Conservation (phyloP, 2,888 invertebrate species). For the Heliconius cydno region DNA sequence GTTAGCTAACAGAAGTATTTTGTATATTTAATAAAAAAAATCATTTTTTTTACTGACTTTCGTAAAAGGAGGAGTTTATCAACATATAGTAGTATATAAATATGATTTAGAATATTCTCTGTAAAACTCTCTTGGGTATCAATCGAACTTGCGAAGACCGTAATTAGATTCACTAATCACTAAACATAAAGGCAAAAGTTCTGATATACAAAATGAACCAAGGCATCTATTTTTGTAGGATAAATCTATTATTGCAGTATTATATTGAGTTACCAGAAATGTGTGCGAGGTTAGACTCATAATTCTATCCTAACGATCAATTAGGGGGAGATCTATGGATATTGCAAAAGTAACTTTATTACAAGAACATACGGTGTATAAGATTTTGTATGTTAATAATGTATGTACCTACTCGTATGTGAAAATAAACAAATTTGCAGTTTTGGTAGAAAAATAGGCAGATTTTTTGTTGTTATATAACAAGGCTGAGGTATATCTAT, state of each 20-base stretch:
- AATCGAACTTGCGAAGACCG: not conserved
- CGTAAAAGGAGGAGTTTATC: too few species aligned
- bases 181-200: not conserved
- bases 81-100: too few species aligned
- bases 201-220: not conserved
- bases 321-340: not conserved
- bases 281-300: slow-evolving; percentile 20
- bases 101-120: not conserved
- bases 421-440: slow-evolving; percentile 24
- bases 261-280: slow-evolving; percentile 15
- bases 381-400: not conserved
- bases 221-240: slow-evolving; percentile 7
- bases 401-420: not conserved
- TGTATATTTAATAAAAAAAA: too few species aligned
- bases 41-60: too few species aligned
- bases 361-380: not conserved
- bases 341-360: slow-evolving; percentile 13
- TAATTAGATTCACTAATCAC: not conserved
- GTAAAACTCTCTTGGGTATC: not conserved
- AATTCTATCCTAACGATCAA: slow-evolving; percentile 29
- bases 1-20: too few species aligned
- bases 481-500: too few species aligned
- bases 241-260: slow-evolving; percentile 9
- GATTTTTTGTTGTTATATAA: not conserved
- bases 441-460: slow-evolving; percentile 1